A percentile compares a stretch with the other conserved stretches of the same genome.
These are phyloP conservation scores for Leptopilina boulardi DNA, from an alignment of 1,140 invertebrate genomes.

Conservation along the genomic window DNA sequence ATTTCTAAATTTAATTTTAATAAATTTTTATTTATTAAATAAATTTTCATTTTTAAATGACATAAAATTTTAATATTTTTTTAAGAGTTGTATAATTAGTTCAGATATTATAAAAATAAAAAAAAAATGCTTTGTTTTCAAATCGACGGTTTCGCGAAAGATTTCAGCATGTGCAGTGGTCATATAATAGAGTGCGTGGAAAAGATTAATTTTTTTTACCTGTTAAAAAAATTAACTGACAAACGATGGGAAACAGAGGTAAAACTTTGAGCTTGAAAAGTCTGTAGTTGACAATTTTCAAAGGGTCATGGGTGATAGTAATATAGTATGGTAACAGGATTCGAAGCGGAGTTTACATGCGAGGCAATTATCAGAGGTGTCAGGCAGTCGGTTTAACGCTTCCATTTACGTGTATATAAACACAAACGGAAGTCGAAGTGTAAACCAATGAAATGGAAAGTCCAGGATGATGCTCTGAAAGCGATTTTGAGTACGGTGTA, in stretches of 20 bases:
- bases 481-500: constrained; percentile 52
- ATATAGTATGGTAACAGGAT: constrained; percentile 53
- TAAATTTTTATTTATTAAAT: too few relatives aligned
- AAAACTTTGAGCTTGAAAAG: not conserved
- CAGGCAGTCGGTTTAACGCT: constrained; percentile 72
- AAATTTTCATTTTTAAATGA: too few relatives aligned
- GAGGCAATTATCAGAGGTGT: constrained; percentile 74
- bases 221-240: not conserved
- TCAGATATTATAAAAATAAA: too few relatives aligned
- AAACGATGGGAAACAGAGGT: not conserved
- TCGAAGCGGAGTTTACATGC: constrained; percentile 69
- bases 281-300: constrained; percentile 56
- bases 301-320: constrained; percentile 50
- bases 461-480: constrained; percentile 49
- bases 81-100: too few relatives aligned
- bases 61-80: too few relatives aligned
- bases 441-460: constrained; percentile 60
- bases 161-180: not conserved
- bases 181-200: not conserved
- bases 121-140: too few relatives aligned
- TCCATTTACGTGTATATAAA: constrained; percentile 69
- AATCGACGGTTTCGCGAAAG: too few relatives aligned
- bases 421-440: constrained; percentile 60
- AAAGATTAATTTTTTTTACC: not conserved
- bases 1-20: too few relatives aligned